These are phyloP conservation scores for Neuroterus valhalla DNA, from an alignment of 1,140 invertebrate genomes.

Conservation along the genomic window DNA sequence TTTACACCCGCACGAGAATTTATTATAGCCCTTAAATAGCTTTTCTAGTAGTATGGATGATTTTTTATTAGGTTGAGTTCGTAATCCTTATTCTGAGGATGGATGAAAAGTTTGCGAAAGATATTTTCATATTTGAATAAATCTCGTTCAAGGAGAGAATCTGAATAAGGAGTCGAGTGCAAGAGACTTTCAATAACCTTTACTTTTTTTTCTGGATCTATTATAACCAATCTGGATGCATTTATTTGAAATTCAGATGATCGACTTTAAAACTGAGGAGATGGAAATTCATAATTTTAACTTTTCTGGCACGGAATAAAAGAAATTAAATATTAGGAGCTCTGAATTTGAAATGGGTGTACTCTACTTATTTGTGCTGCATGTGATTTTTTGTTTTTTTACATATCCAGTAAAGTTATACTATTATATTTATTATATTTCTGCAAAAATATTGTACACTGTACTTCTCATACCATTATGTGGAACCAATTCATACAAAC, in stretches of 20 bases:
- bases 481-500: too few relatives aligned
- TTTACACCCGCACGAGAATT: constrained; percentile 1
- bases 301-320: too few relatives aligned
- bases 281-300: too few relatives aligned
- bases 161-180: constrained; percentile 14
- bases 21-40: not conserved
- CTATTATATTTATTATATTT: too few relatives aligned
- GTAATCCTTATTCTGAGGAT: not conserved
- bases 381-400: too few relatives aligned
- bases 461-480: too few relatives aligned
- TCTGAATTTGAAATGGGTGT: too few relatives aligned
- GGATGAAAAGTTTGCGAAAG: not conserved
- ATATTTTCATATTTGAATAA: constrained; percentile 22
- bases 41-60: not conserved
- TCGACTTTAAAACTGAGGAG: too few relatives aligned
- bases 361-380: too few relatives aligned
- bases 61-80: constrained; percentile 9
- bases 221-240: not conserved
- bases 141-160: constrained; percentile 28
- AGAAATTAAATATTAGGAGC: too few relatives aligned
- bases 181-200: constrained; percentile 12
- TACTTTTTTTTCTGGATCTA: constrained; percentile 7
- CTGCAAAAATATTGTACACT: too few relatives aligned
- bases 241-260: not conserved
- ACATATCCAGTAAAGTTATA: too few relatives aligned